phyloP scores from a whole-genome alignment of 1,140 invertebrate species.

The Drosophila ambigua region DNA sequence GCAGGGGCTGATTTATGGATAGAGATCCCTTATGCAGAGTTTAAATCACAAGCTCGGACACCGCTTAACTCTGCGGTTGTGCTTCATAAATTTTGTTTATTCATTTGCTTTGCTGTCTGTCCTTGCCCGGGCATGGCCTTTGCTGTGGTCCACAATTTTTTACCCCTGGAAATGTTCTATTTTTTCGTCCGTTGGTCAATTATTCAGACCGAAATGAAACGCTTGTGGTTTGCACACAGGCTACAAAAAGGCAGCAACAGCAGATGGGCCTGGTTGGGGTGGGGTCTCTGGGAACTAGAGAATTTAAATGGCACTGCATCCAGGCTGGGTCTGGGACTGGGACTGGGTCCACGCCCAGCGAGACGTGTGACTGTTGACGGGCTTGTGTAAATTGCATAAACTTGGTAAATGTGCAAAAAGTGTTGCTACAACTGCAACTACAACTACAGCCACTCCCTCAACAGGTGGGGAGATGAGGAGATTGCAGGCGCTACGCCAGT shows the following conservation, averaged over 20 bases:
- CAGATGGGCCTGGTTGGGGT: slow-evolving; percentile 2
- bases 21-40: not conserved
- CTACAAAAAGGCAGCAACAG: slow-evolving; percentile 7
- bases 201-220: slow-evolving; percentile 71
- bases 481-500: too few species aligned
- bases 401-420: slow-evolving; percentile 60
- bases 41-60: slow-evolving; percentile 49
- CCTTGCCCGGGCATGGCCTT: slow-evolving; percentile 32
- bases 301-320: slow-evolving; percentile 54
- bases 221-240: slow-evolving; percentile 62
- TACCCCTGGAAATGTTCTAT: slow-evolving; percentile 12
- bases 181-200: slow-evolving; percentile 64
- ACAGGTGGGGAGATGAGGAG: slow-evolving; percentile 45
- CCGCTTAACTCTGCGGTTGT: slow-evolving; percentile 68
- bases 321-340: not conserved
- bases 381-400: slow-evolving; percentile 60
- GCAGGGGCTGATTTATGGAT: slow-evolving; percentile 21
- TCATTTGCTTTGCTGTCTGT: slow-evolving; percentile 59
- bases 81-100: slow-evolving; percentile 77
- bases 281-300: slow-evolving; percentile 25
- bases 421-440: slow-evolving; percentile 46
- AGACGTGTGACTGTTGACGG: slow-evolving; percentile 49
- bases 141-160: slow-evolving; percentile 65
- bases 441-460: slow-evolving; percentile 40
- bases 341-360: slow-evolving; percentile 4